Base-by-base conservation (phyloP, 1,140 invertebrate species). In the Neuroterus valhalla region DNA sequence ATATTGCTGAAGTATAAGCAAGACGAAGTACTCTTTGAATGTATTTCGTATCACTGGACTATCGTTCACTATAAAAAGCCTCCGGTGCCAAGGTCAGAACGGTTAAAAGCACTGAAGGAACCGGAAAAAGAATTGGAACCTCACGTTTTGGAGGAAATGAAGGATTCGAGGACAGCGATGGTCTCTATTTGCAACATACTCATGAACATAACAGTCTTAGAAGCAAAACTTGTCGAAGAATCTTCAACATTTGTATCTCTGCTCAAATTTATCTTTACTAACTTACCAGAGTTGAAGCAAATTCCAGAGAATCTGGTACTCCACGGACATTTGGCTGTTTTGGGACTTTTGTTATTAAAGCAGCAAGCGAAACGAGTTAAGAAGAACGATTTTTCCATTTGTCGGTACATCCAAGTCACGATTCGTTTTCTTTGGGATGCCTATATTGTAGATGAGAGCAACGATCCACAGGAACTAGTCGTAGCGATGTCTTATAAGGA, bases 361-460 rank as follows among this genome's bases (percentile, higher is more conserved):
- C 95, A 97, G 83, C 95, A 96, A 81, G 93, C 94, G 0, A 94
- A 93, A 79, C 93, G 93, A 83, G 93, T 95, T 0, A 96, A 95
- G 83, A 96, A 96, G 84, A 96, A 96, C 84, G 95, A 96, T 86
- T 96, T 96, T 86, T 95, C 96, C 42, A 95, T 96, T 81, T 96
- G 95, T 82, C 92, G 96, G 67, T 98, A 96, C 79, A 96, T 97
- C 77, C 95, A 96, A 85, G 93, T 94, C 3, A 96, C 95, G 5
- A 96, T 98, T 66, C 91, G 96, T 74, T 98, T 98, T 83, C 87
- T 98, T 0, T 98, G 97, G 96, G 96, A 98, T 90, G 96, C 96
- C 14, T 97, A 97, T 83, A 95, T 94, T 81, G 93, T 97, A 38
- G 96, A 97, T 85, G 96, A 98, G 85, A 95, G 95, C 21, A 94